A percentile compares a stretch with the other conserved stretches of the same genome.
phyloP scores from a whole-genome alignment of 35 echinoderm and acorn worm genomes.

The Stichopus chloronotus region DNA sequence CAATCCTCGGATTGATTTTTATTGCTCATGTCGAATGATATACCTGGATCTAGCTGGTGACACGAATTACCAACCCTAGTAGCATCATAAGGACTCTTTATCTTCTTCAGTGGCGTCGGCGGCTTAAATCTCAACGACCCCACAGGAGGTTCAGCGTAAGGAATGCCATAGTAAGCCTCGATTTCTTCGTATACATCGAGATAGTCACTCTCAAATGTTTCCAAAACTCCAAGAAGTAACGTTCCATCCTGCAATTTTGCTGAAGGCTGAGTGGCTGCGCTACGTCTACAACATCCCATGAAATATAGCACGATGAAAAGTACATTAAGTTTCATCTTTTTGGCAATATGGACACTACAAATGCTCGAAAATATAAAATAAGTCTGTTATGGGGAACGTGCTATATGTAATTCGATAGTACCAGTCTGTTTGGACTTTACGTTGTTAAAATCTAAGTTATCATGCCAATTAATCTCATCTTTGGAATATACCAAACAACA shows the following conservation, averaged over 20 bases:
- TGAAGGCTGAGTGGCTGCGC: not conserved
- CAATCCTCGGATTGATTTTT: conserved; percentile 53
- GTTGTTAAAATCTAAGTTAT: too few species aligned
- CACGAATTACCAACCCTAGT: conserved; percentile 21
- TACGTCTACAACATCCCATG: not conserved
- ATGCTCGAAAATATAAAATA: too few species aligned
- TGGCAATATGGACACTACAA: too few species aligned
- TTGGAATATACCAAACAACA: too few species aligned
- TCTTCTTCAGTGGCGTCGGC: not conserved
- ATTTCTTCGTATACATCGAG: not conserved
- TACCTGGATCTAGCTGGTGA: not conserved
- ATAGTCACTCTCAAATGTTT: conserved; percentile 18
- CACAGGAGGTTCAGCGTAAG: conserved; percentile 19
- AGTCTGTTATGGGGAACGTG: too few species aligned
- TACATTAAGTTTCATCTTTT: too few species aligned
- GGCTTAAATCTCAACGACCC: conserved; percentile 12
- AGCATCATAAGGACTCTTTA: conserved; percentile 15
- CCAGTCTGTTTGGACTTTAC: too few species aligned
- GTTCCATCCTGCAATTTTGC: not conserved
- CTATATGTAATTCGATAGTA: too few species aligned
- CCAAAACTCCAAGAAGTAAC: not conserved
- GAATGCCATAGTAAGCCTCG: conserved; percentile 22
- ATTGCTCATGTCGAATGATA: not conserved
- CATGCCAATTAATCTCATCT: too few species aligned
- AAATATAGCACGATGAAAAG: not conserved